phyloP scores from a whole-genome alignment of 2,888 invertebrate genomes.

The Zootermopsis nevadensis region DNA sequence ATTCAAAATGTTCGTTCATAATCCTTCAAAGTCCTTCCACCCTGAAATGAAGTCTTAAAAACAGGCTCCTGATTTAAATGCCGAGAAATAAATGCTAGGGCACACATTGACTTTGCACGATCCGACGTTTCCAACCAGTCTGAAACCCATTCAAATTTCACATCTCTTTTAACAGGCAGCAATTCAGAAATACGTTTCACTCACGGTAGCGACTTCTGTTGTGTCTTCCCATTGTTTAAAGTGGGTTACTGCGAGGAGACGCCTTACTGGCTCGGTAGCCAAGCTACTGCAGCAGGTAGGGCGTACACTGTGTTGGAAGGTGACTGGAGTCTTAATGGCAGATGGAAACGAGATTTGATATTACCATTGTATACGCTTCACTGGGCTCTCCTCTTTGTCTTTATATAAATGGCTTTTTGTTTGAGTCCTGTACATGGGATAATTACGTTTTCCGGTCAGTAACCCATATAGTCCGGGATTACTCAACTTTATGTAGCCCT shows the following conservation, averaged over 20 bases:
- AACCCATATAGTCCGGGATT: constrained; percentile 27
- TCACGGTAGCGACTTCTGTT: not conserved
- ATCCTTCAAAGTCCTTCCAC: too few species aligned
- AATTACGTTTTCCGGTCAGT: constrained; percentile 40
- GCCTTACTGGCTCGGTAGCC: constrained; percentile 10
- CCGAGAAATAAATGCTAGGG: too few species aligned
- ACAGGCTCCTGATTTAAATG: too few species aligned
- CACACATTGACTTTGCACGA: too few species aligned
- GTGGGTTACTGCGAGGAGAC: not conserved
- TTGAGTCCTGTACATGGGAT: constrained; percentile 33
- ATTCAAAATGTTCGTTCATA: too few species aligned
- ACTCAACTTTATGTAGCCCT: constrained; percentile 7
- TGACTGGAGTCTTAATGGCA: constrained; percentile 44
- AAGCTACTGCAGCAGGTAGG: constrained; percentile 39
- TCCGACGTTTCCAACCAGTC: too few species aligned
- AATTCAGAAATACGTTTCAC: not conserved
- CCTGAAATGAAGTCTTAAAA: too few species aligned
- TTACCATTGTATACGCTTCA: constrained; percentile 50
- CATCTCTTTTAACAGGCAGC: too few species aligned
- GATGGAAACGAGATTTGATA: constrained; percentile 49
- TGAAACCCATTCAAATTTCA: too few species aligned
- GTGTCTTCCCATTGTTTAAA: constrained; percentile 34
- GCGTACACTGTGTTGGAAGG: constrained; percentile 44
- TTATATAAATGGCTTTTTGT: constrained; percentile 42
- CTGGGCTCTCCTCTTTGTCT: constrained; percentile 34